Base-by-base conservation (phyloP, 2,888 invertebrate species). In the Alcis repandata region DNA sequence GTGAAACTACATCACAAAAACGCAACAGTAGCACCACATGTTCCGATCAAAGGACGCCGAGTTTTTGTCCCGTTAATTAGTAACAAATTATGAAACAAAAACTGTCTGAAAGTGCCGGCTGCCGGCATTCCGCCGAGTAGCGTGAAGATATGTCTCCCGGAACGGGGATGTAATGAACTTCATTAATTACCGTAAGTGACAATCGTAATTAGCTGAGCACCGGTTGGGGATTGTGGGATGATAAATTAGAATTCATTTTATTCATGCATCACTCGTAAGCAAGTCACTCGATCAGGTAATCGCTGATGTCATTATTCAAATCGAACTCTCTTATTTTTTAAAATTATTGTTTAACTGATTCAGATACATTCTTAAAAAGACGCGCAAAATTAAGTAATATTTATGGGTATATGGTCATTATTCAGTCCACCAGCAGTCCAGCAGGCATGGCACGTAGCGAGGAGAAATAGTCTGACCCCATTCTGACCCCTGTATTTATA, bases 21-120 rank as follows among this genome's bases (percentile, higher is more conserved):
- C 54, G 4, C 48, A 61, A 68, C 68, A 64, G 70, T 72, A 68
- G 72, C 69, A 38, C 41, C 71, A 69, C 80, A 82, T 78, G 70
- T 82, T 78, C 67, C 63, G 75, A 80, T 83, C 81, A 85, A 84
- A 85, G 79, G 36, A 61, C 33, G 61, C 79, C 78, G 74, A 73
- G 69, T 76, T 88, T 82, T 87, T 88, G 85, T 81, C 71, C 63
- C 65, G 79, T 72, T 89, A 90, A 90, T 90, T 87, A 87, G 87
- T 83, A 75, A 86, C 88, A 87, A 89, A 89, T 90, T 89, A 87
- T 85, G 82, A 66, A 68, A 80, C 78, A 86, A 88, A 86, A 70
- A 63, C 32, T 59, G 59, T 46, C 53, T 52, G 38, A 33, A 40
- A 43, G 20, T 15, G n/a, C n/a, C n/a, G n/a, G n/a, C n/a, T 6